Evolutionary conservation across 2,113 vertebrate species (phyloP), one percentile per base, ranked within the genome.

Genomic region (Aythya baeri): DNA sequence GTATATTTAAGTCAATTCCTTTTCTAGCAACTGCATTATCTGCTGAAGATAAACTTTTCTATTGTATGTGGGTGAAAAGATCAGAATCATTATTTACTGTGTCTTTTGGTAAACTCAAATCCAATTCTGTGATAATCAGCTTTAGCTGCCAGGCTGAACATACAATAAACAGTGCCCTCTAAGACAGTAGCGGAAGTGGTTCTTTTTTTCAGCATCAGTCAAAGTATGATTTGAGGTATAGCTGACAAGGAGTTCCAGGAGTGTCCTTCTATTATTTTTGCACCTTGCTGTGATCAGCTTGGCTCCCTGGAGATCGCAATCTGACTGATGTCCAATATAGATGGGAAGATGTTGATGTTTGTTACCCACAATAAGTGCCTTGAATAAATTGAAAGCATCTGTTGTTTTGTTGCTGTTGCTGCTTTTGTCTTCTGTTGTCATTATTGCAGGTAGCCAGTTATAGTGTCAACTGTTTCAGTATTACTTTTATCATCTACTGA

Each of bases 351-450:
- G 55, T 81, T 83, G n/a, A 7, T 80, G 54, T 86, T 94, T 92
- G n/a, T 95, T 91, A 41, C 61, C 75, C 20, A 50, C 70, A 75
- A 75, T 67, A 78, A 78, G 68, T 87, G 29, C 29, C 22, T 7
- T 65, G 38, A 94, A 78, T 71, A 94, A 84, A 96, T 82, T 15
- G 34, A 65, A 62, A 93, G 7, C 27, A 34, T 86, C 82, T 93
- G 43, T 46, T 43, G 2, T 93, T 89, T 84, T 84, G 27, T 52
- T 76, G 54, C 22, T 61, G 26, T 43, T 84, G 31, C 38, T 87
- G 32, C 1, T 91, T 91, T 79, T 83, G 38, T 79, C 32, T 95
- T 23, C 32, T 44, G 27, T 83, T 94, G 58, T 11, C 43, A 61
- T 85, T 89, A 49, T 72, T 2, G 1, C 54, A 84, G 11, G 34